These are phyloP conservation scores for Nemopilema nomurai DNA, from an alignment of 30 jellyfish, hydroid and myxozoan genomes.

Conservation along the genomic window DNA sequence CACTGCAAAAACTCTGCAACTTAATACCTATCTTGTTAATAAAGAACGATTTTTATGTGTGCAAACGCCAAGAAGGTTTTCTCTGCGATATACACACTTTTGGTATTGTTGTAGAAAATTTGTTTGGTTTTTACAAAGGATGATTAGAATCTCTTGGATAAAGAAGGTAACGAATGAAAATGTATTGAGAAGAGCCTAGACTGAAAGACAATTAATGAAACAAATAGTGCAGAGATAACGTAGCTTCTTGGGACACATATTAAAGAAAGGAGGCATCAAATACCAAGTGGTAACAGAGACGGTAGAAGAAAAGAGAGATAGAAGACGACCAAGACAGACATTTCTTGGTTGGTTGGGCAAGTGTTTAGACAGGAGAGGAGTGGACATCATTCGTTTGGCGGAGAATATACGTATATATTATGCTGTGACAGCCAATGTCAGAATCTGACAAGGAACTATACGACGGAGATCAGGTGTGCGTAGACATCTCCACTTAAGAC, in stretches of 20 bases:
- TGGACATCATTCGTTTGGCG: constrained; percentile 30
- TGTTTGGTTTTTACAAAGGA: constrained; percentile 39
- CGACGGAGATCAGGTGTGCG: too few relatives aligned
- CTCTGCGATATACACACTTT: too few relatives aligned
- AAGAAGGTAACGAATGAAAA: constrained; percentile 51
- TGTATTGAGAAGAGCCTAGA: constrained; percentile 55
- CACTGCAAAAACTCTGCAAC: neutral
- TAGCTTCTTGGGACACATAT: constrained; percentile 32
- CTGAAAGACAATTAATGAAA: constrained; percentile 48
- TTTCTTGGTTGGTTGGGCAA: constrained; percentile 41
- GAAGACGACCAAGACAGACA: constrained; percentile 32
- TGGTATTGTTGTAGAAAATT: too few relatives aligned
- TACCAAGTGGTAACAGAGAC: constrained; percentile 41
- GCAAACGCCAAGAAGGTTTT: too few relatives aligned
- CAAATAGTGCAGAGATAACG: constrained; percentile 40
- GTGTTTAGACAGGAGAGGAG: constrained; percentile 43
- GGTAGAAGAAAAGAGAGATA: constrained; percentile 40
- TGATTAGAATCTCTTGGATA: constrained; percentile 44
- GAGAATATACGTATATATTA: constrained; percentile 1
- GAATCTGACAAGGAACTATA: constrained; percentile 56
- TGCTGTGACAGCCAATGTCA: too few relatives aligned
- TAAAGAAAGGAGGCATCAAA: constrained; percentile 46
- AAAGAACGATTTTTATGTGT: too few relatives aligned
- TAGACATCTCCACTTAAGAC: too few relatives aligned
- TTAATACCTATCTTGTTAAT: neutral